Base-by-base conservation (phyloP, 2,797 vertebrate species). In the Holocentrus rufus region DNA sequence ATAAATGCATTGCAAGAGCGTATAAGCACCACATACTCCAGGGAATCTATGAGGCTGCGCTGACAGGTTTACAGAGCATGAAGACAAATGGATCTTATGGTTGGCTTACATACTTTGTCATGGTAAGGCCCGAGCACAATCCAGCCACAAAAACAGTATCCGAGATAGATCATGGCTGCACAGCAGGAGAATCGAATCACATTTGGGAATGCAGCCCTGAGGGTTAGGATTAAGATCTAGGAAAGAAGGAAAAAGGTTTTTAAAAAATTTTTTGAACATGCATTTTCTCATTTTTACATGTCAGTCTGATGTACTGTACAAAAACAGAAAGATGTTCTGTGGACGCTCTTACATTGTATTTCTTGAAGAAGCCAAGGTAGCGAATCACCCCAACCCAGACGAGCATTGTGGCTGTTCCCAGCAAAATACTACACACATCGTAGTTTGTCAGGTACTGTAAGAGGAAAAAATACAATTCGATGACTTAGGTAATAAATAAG, bases 111-210 rank as follows among this genome's bases (percentile, higher is more conserved):
- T 93, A 98, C 98, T 90, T 99, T 98, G n/a, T 94, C 95, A 0
- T 99, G 97, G 80, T 99, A 96, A 8, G 97, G 97, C 6, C 97
- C 97, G n/a, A 99, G 91, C 11, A 99, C 96, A 22, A 98, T 97
- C 97, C 98, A 99, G 2, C 98, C 98, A 74, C 97, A 98, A 93
- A 99, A 98, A 82, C 97, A 98, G 57, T 99, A 99, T 30, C 98
- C 96, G 22, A 99, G 85, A 84, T 97, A 99, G 86, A 99, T 99
- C 95, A 98, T 97, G 55, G 95, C 94, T 0, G 94, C 97, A 17
- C 98, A 99, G 56, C 96, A 95, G 86, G 94, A 96, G 91, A 99
- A 99, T 22, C 96, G 93, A 65, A 99, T 93, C 30, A 98, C 96
- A 0, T 93, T 97, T 36, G 97, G 97, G 56, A 98, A 91, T 0